These are phyloP conservation scores for Stratiomys singularior DNA, from an alignment of 2,888 invertebrate species.

Conservation along the genomic window DNA sequence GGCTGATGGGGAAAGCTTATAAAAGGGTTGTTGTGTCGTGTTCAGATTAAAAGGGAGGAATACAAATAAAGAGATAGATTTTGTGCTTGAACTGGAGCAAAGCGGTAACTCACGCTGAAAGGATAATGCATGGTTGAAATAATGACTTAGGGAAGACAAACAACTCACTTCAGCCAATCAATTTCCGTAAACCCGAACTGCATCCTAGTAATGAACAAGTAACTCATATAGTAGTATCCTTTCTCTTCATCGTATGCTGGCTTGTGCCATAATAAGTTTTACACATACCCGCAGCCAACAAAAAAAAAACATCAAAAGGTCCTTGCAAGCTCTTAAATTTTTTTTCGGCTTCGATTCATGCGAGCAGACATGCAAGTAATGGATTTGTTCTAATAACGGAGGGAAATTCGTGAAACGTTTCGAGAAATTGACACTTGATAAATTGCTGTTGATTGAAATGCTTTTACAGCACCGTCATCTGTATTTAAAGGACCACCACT, in stretches of 20 bases:
- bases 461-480: slow-evolving; percentile 16
- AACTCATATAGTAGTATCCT: too few species aligned
- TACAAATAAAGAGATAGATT: too few species aligned
- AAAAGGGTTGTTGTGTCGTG: background rate
- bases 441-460: slow-evolving; percentile 41
- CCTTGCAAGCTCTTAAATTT: slow-evolving; percentile 20
- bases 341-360: background rate
- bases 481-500: background rate
- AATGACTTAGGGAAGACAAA: too few species aligned
- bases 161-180: too few species aligned
- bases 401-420: slow-evolving; percentile 40
- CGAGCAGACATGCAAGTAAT: slow-evolving; percentile 23
- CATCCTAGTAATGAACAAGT: too few species aligned
- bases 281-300: background rate
- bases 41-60: too few species aligned
- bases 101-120: too few species aligned
- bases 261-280: too few species aligned
- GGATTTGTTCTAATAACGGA: slow-evolving; percentile 34
- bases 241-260: too few species aligned
- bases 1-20: background rate
- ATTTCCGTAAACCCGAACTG: too few species aligned
- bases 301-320: background rate
- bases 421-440: slow-evolving; percentile 40
- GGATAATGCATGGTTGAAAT: too few species aligned
- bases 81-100: too few species aligned